phyloP scores from a whole-genome alignment of 2,113 vertebrate species.

The Ranitomeya variabilis region DNA sequence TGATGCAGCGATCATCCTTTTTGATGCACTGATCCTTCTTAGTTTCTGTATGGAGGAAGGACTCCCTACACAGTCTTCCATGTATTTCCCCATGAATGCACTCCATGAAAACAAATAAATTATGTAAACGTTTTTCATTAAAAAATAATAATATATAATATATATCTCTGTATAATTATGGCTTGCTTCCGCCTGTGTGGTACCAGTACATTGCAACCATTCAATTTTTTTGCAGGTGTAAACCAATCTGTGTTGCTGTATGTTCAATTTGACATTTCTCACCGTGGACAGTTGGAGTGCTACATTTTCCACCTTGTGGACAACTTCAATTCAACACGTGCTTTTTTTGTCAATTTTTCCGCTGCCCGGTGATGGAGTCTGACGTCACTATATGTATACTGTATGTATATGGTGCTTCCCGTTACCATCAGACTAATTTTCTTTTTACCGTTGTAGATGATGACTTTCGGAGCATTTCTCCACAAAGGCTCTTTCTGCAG shows the following conservation, averaged over 20 bases:
- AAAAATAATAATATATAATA: too few species aligned
- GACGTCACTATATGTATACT: slow-evolving; percentile 3
- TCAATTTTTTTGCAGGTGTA: background rate
- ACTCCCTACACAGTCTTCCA: too few species aligned
- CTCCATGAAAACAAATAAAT: background rate
- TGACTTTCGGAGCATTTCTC: slow-evolving; percentile 94
- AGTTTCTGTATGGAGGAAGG: too few species aligned
- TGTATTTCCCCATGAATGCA: too few species aligned
- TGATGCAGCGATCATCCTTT: too few species aligned
- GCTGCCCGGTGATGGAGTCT: background rate
- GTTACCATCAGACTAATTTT: background rate
- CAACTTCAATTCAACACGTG: background rate
- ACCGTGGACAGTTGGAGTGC: background rate
- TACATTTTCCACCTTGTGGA: background rate
- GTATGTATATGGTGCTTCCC: background rate
- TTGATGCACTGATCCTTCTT: too few species aligned
- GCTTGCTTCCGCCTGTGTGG: background rate
- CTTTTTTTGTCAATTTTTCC: background rate
- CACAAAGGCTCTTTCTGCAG: slow-evolving; percentile 98
- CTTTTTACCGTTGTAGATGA: slow-evolving; percentile 79
- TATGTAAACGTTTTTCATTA: background rate
- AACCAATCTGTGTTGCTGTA: background rate
- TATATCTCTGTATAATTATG: background rate
- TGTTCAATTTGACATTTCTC: background rate
- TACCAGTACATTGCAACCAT: background rate